phyloP scores from a whole-genome alignment of 2,888 invertebrate genomes.

The Ophion costatus region DNA sequence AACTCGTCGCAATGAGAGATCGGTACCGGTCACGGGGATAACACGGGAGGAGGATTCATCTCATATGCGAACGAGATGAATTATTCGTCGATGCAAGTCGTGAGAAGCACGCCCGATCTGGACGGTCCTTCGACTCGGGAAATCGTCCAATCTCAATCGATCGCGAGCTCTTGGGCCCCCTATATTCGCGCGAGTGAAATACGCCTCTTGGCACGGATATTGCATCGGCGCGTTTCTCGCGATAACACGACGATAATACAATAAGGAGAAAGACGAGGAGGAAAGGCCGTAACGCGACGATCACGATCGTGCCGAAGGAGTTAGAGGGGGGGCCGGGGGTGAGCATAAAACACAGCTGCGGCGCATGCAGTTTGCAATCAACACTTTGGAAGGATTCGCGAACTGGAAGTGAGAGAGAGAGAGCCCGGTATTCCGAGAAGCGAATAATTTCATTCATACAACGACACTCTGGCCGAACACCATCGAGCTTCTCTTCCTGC shows the following conservation, averaged over 20 bases:
- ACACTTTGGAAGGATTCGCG: slow-evolving; percentile 73
- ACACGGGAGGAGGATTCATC: background rate
- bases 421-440: slow-evolving; percentile 80
- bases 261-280: slow-evolving; percentile 76
- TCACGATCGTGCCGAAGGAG: slow-evolving; percentile 58
- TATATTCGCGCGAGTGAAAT: slow-evolving; percentile 17
- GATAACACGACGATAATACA: slow-evolving; percentile 81
- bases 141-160: too few relatives aligned
- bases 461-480: slow-evolving; percentile 76
- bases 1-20: background rate
- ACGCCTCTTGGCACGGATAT: slow-evolving; percentile 38
- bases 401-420: slow-evolving; percentile 35
- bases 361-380: slow-evolving; percentile 79
- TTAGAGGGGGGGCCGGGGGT: slow-evolving; percentile 17
- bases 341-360: slow-evolving; percentile 82
- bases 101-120: too few relatives aligned
- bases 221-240: slow-evolving; percentile 44
- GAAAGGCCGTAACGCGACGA: slow-evolving; percentile 34
- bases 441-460: slow-evolving; percentile 83
- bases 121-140: too few relatives aligned
- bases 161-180: background rate
- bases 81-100: too few relatives aligned
- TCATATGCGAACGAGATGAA: too few relatives aligned
- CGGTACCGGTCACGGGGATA: background rate
- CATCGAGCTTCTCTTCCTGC: slow-evolving; percentile 44